These are phyloP conservation scores for Stictonetta naevosa DNA, from an alignment of 2,113 vertebrate genomes.

Conservation along the genomic window DNA sequence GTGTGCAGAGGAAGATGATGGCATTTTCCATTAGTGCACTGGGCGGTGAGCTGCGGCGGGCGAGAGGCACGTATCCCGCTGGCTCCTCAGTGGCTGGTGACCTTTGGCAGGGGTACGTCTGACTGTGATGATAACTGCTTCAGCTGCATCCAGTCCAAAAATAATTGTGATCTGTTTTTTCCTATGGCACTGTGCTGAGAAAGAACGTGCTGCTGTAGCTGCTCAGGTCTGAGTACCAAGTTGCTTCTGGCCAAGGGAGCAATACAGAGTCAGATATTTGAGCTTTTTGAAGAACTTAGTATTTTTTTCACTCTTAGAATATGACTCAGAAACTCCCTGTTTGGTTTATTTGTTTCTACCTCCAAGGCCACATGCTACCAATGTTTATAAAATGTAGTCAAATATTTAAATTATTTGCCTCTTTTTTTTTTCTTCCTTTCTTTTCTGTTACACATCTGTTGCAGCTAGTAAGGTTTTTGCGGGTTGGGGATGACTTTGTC, in stretches of 20 bases:
- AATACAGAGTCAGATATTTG: background rate
- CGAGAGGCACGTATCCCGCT: accelerated
- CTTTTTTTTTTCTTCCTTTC: background rate
- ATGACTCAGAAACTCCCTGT: background rate
- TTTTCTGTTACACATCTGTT: background rate
- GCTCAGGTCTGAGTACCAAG: background rate
- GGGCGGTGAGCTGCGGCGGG: background rate
- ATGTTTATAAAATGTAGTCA: background rate
- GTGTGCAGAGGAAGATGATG: background rate
- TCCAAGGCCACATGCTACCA: background rate
- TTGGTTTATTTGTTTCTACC: background rate
- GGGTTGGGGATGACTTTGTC: background rate
- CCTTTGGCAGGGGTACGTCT: background rate
- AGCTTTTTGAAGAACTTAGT: background rate
- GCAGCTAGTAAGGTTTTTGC: background rate
- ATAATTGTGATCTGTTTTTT: background rate
- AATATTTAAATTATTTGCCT: background rate
- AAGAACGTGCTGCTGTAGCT: background rate
- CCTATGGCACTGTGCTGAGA: background rate
- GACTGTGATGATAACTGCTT: background rate
- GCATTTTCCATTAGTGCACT: background rate
- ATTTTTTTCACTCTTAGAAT: background rate
- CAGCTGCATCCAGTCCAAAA: background rate
- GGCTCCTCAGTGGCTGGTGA: background rate
- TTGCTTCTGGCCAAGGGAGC: background rate